phyloP scores from a whole-genome alignment of 1,140 invertebrate genomes.

The Parapsyche elsis region DNA sequence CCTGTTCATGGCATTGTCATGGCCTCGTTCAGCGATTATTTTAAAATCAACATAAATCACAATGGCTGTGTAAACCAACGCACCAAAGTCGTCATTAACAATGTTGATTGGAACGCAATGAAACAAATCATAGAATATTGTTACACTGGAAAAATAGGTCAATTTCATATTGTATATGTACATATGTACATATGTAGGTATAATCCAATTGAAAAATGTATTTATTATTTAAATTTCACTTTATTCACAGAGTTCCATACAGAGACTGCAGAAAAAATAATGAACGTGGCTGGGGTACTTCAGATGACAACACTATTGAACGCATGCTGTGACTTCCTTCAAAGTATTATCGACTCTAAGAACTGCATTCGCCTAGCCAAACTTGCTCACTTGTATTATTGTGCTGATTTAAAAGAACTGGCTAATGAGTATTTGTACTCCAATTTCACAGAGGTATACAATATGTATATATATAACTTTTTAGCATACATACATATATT shows the following conservation, averaged over 20 bases:
- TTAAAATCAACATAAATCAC: neutral
- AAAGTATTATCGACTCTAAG: neutral
- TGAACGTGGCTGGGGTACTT: neutral
- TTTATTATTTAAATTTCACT: too few relatives aligned
- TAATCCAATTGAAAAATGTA: too few relatives aligned
- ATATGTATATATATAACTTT: too few relatives aligned
- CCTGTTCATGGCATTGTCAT: neutral
- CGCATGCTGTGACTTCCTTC: neutral
- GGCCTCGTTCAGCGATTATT: neutral
- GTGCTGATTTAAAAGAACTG: neutral
- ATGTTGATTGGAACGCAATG: neutral
- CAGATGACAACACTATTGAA: neutral
- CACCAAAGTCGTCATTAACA: neutral
- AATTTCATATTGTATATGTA: too few relatives aligned
- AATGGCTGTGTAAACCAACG: neutral
- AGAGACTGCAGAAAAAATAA: neutral
- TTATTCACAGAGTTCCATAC: neutral
- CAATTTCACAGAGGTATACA: neutral
- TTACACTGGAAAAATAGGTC: neutral
- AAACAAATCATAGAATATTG: neutral
- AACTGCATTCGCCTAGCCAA: neutral
- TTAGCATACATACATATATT: neutral
- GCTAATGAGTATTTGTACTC: neutral
- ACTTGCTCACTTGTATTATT: neutral
- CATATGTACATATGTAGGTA: too few relatives aligned